These are phyloP conservation scores for Lepus oiostolus DNA, from an alignment of 2,797 vertebrate species.

Conservation along the genomic window DNA sequence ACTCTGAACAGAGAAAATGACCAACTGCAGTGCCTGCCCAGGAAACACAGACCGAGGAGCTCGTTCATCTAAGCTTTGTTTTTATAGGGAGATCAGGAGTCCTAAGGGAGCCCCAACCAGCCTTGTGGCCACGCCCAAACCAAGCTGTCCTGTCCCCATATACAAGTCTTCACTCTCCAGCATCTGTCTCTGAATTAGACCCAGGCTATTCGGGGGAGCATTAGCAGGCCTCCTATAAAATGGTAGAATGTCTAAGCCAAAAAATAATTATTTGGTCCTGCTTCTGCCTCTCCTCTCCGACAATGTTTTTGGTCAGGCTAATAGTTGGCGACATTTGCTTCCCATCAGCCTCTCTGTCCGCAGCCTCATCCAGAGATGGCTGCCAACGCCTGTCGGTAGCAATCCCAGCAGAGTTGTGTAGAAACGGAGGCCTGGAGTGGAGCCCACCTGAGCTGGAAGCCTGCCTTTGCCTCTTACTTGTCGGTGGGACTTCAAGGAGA, in stretches of 20 bases:
- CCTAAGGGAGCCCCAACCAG: not conserved
- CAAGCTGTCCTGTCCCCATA: not conserved
- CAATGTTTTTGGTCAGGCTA: conserved; percentile 26
- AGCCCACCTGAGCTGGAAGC: not conserved
- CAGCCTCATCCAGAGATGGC: accelerated
- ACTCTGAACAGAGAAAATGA: not conserved
- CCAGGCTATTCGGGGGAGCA: no score
- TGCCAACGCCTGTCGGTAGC: not conserved
- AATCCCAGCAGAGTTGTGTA: not conserved
- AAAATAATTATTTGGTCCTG: not conserved
- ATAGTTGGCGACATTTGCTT: not conserved
- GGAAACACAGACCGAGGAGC: not conserved
- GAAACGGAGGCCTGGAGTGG: not conserved
- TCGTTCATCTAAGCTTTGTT: not conserved
- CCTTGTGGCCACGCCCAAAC: not conserved
- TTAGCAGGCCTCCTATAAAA: not conserved
- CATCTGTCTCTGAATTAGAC: not conserved
- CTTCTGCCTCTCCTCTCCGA: conserved; percentile 19
- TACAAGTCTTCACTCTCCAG: not conserved
- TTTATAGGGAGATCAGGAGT: not conserved
- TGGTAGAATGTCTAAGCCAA: conserved; percentile 6
- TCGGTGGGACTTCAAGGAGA: not conserved
- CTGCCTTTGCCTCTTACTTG: not conserved
- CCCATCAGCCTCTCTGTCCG: not conserved
- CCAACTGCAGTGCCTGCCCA: not conserved